These are phyloP conservation scores for Drosophila falleni DNA, from an alignment of 2,888 invertebrate genomes.

Conservation along the genomic window DNA sequence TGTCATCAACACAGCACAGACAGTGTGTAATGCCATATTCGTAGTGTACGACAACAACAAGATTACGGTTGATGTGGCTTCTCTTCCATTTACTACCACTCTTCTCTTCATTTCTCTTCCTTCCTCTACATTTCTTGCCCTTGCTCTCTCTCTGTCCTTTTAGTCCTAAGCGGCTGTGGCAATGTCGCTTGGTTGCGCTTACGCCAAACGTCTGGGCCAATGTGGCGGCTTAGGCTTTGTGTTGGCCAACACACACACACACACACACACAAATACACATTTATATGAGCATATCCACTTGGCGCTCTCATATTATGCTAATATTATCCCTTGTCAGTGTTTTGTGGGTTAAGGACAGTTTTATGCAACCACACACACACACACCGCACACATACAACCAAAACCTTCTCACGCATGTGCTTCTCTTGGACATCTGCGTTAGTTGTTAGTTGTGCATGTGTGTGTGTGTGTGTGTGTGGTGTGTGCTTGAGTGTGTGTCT, in stretches of 20 bases:
- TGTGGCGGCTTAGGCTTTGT: constrained; percentile 61
- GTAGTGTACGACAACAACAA: constrained; percentile 25
- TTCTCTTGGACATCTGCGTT: constrained; percentile 51
- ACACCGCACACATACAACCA: constrained; percentile 24
- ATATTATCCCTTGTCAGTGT: constrained; percentile 71
- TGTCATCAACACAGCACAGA: constrained; percentile 17
- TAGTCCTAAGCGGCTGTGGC: constrained; percentile 19
- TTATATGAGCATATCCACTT: constrained; percentile 38
- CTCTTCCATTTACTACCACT: constrained; percentile 36
- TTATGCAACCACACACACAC: constrained; percentile 61
- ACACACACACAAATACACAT: constrained; percentile 4
- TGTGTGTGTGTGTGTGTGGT: constrained; percentile 30
- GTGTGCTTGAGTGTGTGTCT: constrained; percentile 43
- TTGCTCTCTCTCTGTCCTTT: background rate
- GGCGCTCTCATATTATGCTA: constrained; percentile 75
- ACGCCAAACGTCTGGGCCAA: constrained; percentile 54
- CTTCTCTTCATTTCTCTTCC: background rate
- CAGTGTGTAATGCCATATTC: constrained; percentile 16
- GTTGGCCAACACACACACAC: constrained; percentile 37
- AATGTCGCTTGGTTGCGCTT: constrained; percentile 44
- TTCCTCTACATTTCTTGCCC: background rate
- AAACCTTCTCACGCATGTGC: constrained; percentile 48
- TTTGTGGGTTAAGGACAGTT: constrained; percentile 81
- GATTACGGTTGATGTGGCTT: constrained; percentile 54
- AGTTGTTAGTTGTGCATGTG: constrained; percentile 27